Percentiles rank a stretch among this genome's conserved stretches.
Conservation (phyloP, 2,797 vertebrate species). For the Artibeus jamaicensis region DNA sequence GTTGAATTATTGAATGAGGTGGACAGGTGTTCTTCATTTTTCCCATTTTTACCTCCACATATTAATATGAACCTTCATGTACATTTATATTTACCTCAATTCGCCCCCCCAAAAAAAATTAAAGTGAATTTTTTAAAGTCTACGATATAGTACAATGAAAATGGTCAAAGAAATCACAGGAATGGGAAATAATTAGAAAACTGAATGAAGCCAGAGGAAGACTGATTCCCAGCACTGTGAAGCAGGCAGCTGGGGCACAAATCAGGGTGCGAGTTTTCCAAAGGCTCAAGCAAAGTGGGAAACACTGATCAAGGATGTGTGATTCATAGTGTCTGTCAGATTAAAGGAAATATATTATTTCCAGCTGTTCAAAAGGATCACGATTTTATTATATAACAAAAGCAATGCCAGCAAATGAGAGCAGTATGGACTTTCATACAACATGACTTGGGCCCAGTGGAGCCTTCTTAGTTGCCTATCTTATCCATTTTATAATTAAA, state of each 20-base stretch:
- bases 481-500: not conserved
- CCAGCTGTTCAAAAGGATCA: not conserved
- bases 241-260: conserved; percentile 5
- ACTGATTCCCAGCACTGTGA: not conserved
- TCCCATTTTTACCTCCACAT: not conserved
- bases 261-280: not conserved
- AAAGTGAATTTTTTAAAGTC: not conserved
- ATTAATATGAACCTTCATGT: not conserved
- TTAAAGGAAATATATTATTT: conserved; percentile 20
- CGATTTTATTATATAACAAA: conserved; percentile 8
- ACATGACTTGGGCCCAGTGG: not conserved
- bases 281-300: not conserved
- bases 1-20: not conserved
- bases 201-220: not conserved
- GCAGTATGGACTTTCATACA: not conserved
- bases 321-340: conserved; percentile 33
- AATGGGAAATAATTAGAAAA: not conserved
- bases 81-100: not conserved
- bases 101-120: not conserved
- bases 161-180: not conserved
- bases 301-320: not conserved
- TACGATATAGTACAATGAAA: not conserved
- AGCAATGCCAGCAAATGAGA: not conserved
- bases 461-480: not conserved
- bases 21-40: not conserved